These are phyloP conservation scores for Bettongia penicillata DNA, from an alignment of 2,113 vertebrate species.

Conservation along the genomic window DNA sequence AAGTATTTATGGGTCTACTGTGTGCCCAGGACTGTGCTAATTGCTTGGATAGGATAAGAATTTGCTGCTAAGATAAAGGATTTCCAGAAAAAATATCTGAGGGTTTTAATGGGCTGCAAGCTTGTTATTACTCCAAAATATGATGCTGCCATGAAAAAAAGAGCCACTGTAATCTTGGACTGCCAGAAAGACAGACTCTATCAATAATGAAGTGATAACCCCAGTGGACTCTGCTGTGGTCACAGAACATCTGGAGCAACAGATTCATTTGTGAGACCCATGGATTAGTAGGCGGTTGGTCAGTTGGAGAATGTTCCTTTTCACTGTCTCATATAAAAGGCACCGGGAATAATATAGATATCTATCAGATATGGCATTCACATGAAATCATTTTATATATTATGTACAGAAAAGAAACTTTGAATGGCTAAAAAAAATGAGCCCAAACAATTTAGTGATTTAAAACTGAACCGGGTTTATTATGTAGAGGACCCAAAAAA, in stretches of 20 bases:
- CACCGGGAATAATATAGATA: slow-evolving; percentile 29
- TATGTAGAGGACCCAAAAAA: slow-evolving; percentile 45
- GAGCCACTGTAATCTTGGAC: neutral
- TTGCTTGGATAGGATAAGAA: neutral
- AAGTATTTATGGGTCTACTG: neutral
- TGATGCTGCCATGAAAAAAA: neutral
- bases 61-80: neutral
- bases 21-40: neutral
- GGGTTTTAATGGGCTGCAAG: neutral
- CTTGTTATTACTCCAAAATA: neutral
- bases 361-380: slow-evolving; percentile 48
- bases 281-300: neutral
- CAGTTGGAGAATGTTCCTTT: slow-evolving; percentile 26
- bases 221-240: too few species aligned
- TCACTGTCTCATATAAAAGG: slow-evolving; percentile 31
- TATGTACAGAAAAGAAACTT: slow-evolving; percentile 44
- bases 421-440: slow-evolving; percentile 49
- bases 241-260: too few species aligned
- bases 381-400: slow-evolving; percentile 40
- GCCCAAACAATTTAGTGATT: slow-evolving; percentile 49
- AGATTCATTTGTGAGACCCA: too few species aligned
- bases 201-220: too few species aligned
- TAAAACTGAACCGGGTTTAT: slow-evolving; percentile 50
- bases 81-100: neutral
- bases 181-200: too few species aligned